phyloP scores from a whole-genome alignment of 2,797 vertebrate species.

The Spinus olivaceus region DNA sequence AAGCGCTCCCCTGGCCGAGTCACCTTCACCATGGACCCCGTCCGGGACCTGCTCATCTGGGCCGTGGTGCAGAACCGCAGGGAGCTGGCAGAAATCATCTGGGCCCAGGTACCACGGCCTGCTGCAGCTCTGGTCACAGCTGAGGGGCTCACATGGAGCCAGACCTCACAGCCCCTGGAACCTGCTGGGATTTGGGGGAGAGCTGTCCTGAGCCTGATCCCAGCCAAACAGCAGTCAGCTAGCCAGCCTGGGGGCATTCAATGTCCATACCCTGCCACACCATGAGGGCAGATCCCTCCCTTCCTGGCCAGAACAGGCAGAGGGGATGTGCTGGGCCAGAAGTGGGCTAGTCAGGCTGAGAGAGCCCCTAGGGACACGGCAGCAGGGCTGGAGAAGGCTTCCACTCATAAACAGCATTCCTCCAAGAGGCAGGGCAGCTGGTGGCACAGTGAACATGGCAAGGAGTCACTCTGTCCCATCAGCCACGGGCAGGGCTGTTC shows the following conservation, averaged over 20 bases:
- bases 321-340: neutral
- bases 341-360: neutral
- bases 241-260: neutral
- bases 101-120: conserved; percentile 86
- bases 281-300: neutral
- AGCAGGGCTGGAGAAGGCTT: neutral
- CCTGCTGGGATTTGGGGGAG: neutral
- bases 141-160: neutral
- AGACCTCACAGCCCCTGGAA: neutral
- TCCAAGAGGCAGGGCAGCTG: neutral
- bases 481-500: neutral
- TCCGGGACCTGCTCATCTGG: conserved; percentile 93
- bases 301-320: neutral
- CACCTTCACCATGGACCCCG: conserved; percentile 75
- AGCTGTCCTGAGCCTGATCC: neutral
- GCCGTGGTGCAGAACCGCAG: conserved; percentile 87
- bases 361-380: rapidly evolving
- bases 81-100: conserved; percentile 89
- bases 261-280: neutral
- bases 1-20: conserved; percentile 50
- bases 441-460: rapidly evolving
- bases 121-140: neutral
- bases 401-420: neutral
- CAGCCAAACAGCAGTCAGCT: neutral
- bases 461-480: neutral